Base-by-base conservation (phyloP, 2,888 invertebrate species). In the Xylota sylvarum region DNA sequence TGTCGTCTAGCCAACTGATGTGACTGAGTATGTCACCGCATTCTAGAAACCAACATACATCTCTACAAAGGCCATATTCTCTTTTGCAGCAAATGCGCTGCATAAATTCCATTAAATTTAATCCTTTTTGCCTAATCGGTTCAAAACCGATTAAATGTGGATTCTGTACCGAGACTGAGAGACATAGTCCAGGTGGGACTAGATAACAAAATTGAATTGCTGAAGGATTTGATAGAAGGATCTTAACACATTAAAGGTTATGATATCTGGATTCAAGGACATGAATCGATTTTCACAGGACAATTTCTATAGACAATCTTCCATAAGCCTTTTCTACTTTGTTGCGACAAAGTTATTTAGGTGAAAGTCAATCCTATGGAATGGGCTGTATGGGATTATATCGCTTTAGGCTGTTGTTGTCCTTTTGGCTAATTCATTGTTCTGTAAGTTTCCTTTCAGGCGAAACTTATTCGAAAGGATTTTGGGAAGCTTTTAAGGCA, bases 91-190 rank as follows among this genome's bases (percentile, higher is more conserved):
- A 17, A 14, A 19, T n/a, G 23, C 30, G 23, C 46, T 70, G 62
- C 46, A 79, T 69, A 67, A 74, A 69, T 78, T 79, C 30, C 73
- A 84, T 79, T 74, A 40, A 67, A 74, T 79, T 69, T 73, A 79
- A 84, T 74, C 69, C 74, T 50, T 27, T 43, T 70, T 19, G 65
- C 43, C 72, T 65, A 60, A 78, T 79, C 67, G 78, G 48, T 72
- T 77, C 65, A 82, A 58, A 73, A 78, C 32, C 46, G 43, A 73
- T 73, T 50, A 78, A 72, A 55, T 55, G 48, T n/a, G 43, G 67
- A 19, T 80, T 67, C 60, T 60, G 17, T 40, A n/a, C 12, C 12
- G 6, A 2, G 12, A 10, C 37, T 37, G 9, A 32, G 32, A 32
- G 7, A n/a, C n/a, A 4, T 32, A 3, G 7, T 35, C n/a, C 40